These are phyloP conservation scores for Andrena cerasifolii DNA, from an alignment of 1,140 invertebrate species.

Conservation along the genomic window DNA sequence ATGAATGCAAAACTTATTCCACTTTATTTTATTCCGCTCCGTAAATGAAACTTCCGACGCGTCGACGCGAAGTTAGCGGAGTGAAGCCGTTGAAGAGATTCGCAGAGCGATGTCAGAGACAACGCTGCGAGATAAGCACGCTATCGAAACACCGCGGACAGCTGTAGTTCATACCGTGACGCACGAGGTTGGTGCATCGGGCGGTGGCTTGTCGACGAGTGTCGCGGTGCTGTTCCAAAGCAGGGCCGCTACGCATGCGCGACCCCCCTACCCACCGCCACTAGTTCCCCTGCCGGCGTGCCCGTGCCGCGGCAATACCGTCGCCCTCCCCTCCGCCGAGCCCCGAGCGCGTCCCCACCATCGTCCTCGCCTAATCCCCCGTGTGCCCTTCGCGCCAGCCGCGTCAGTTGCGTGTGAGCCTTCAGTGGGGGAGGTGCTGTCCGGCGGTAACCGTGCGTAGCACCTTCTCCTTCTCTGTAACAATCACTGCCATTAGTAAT, in stretches of 20 bases:
- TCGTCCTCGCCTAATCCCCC: slow-evolving; percentile 61
- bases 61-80: neutral
- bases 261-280: slow-evolving; percentile 44
- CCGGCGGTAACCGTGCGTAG: slow-evolving; percentile 62
- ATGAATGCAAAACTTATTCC: too few relatives aligned
- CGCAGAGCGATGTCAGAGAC: neutral
- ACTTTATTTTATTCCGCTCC: too few relatives aligned
- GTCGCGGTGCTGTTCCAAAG: slow-evolving; percentile 73
- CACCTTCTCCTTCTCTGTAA: slow-evolving; percentile 61
- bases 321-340: slow-evolving; percentile 8
- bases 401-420: slow-evolving; percentile 81
- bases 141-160: slow-evolving; percentile 9
- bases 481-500: slow-evolving; percentile 74
- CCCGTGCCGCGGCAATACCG: slow-evolving; percentile 7
- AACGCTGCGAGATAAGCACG: slow-evolving; percentile 11
- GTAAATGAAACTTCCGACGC: neutral
- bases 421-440: slow-evolving; percentile 73
- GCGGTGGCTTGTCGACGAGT: slow-evolving; percentile 72
- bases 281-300: slow-evolving; percentile 34
- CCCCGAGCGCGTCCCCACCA: slow-evolving; percentile 37
- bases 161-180: slow-evolving; percentile 26
- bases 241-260: slow-evolving; percentile 78
- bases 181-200: slow-evolving; percentile 67
- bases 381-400: slow-evolving; percentile 63
- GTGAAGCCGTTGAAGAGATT: neutral